phyloP scores from a whole-genome alignment of 2,888 invertebrate species.

The Andrena camellia region DNA sequence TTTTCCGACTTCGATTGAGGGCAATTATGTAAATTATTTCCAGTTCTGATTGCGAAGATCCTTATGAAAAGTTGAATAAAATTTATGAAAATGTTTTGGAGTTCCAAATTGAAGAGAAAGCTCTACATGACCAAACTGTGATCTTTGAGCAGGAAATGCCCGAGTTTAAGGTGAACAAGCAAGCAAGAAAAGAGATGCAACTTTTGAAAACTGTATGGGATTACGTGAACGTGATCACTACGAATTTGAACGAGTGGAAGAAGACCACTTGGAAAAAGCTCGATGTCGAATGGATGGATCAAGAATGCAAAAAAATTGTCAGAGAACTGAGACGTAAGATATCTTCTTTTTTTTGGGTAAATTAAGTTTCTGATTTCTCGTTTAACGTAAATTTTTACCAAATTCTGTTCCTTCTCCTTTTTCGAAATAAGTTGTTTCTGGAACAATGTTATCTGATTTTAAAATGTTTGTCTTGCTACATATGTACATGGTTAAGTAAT shows the following conservation, averaged over 20 bases:
- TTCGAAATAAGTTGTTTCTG: too few relatives aligned
- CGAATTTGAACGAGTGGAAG: slow-evolving; percentile 96
- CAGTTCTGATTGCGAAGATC: slow-evolving; percentile 88
- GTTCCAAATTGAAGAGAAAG: slow-evolving; percentile 90
- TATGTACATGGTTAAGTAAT: too few relatives aligned
- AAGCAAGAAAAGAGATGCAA: slow-evolving; percentile 91
- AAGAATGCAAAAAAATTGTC: slow-evolving; percentile 96
- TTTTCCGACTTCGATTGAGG: background rate
- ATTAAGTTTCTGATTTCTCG: too few relatives aligned
- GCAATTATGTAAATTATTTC: slow-evolving; percentile 20
- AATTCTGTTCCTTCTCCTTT: too few relatives aligned
- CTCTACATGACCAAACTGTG: slow-evolving; percentile 90
- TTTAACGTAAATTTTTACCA: background rate
- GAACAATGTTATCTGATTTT: too few relatives aligned
- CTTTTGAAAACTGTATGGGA: slow-evolving; percentile 95
- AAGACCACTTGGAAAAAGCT: slow-evolving; percentile 97
- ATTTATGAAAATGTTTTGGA: slow-evolving; percentile 88
- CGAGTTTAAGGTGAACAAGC: slow-evolving; percentile 92
- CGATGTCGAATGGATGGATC: slow-evolving; percentile 97
- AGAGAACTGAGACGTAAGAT: slow-evolving; percentile 91
- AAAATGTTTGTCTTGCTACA: too few relatives aligned
- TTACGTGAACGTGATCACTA: slow-evolving; percentile 92
- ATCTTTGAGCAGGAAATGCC: slow-evolving; percentile 95
- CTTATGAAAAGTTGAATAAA: slow-evolving; percentile 90
- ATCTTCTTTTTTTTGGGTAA: background rate